Evolutionary conservation across 1,140 invertebrate species (phyloP), one percentile per base, ranked within the genome.

Genomic region (Lepidotrigona ventralis): DNA sequence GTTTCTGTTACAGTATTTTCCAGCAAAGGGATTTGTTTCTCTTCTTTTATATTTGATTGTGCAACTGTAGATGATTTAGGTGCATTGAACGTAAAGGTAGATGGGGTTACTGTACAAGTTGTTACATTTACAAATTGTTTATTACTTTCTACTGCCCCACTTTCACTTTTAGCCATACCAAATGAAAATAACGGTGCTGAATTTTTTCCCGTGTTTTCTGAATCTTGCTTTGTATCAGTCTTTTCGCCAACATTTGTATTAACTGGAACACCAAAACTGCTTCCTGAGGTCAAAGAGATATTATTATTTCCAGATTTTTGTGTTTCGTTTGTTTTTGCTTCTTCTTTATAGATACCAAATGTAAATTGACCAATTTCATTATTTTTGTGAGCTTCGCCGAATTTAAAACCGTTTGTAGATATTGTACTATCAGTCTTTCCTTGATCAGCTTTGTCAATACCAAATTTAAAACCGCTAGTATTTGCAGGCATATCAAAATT

Each of bases 381-480:
- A 64, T 11, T 73, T 75, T 54, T 85, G n/a, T 81, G 83, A 17
- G 4, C 86, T 64, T 26, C 84, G 8, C 90, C 89, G 78, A 91
- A 90, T 46, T 77, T 90, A 70, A 92, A 92, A n/a, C 88, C 89
- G 58, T 88, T 91, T 1, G 89, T 81, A n/a, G 81, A 51, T 39
- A 85, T 71, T 71, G 78, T 58, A 39, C 17, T 70, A 21, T 81
- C 83, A 8, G 87, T 70, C 46, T 87, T 88, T 60, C 71, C 60
- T 83, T 86, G 72, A 39, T 88, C 87, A 74, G 87, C 85, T 80
- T 94, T 93, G 69, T 94, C 92, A 69, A 95, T 91, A 15, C 94
- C 94, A 90, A 95, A 95, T 84, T 94, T 93, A 68, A 93, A 92
- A n/a, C 69, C 79, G n/a, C 76, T 63, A n/a, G 75, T 64, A 26